Percentiles rank a stretch among this genome's conserved stretches.
These are phyloP conservation scores for Nycteola revayana DNA, from an alignment of 2,888 invertebrate species.

Conservation along the genomic window DNA sequence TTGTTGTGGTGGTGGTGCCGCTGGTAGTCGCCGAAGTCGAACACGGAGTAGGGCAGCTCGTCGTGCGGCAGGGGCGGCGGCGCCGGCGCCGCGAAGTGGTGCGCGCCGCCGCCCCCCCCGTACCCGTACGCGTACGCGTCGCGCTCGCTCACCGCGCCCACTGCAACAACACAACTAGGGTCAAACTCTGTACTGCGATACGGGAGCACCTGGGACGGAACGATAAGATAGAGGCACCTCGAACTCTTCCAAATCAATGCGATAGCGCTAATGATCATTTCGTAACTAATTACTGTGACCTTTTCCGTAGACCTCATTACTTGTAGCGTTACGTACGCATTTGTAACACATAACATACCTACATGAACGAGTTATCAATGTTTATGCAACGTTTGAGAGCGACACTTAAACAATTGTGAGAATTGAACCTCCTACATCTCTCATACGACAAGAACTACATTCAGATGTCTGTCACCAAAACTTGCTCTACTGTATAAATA, in stretches of 20 bases:
- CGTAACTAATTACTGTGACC: too few relatives aligned
- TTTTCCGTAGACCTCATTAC: too few relatives aligned
- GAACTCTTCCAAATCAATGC: background rate
- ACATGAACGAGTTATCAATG: constrained; percentile 23
- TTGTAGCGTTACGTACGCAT: too few relatives aligned
- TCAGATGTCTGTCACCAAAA: constrained; percentile 47
- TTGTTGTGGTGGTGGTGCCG: constrained; percentile 89
- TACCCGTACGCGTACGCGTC: constrained; percentile 74
- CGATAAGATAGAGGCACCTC: constrained; percentile 6
- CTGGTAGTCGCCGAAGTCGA: constrained; percentile 93
- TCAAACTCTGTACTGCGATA: too few relatives aligned
- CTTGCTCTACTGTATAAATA: constrained; percentile 44
- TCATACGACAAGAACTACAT: constrained; percentile 39
- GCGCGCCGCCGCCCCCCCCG: constrained; percentile 72
- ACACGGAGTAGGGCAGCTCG: constrained; percentile 92
- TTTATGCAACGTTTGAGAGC: constrained; percentile 24
- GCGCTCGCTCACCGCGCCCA: constrained; percentile 64
- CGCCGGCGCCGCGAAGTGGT: constrained; percentile 83
- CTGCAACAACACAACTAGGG: constrained; percentile 46
- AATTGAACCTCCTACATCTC: constrained; percentile 29
- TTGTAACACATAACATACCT: too few relatives aligned
- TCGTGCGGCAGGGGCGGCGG: constrained; percentile 84
- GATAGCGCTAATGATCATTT: too few relatives aligned
- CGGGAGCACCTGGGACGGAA: too few relatives aligned
- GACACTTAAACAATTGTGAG: constrained; percentile 51